These are phyloP conservation scores for Adelges cooleyi DNA, from an alignment of 1,140 invertebrate genomes.

Conservation along the genomic window DNA sequence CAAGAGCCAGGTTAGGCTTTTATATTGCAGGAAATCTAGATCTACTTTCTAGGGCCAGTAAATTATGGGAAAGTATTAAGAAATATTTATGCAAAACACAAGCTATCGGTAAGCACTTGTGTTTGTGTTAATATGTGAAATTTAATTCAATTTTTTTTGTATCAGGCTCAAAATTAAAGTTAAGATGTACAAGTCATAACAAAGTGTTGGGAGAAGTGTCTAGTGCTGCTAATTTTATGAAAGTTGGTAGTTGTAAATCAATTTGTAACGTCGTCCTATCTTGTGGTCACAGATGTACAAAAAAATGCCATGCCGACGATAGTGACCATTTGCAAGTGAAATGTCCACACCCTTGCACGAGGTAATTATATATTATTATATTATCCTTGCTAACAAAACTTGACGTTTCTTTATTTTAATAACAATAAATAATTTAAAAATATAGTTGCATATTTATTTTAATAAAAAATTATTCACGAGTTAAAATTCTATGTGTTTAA, in stretches of 20 bases:
- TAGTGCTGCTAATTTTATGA: background rate
- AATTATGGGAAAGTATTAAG: conserved; percentile 28
- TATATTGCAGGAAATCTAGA: conserved; percentile 46
- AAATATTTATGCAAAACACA: conserved; percentile 15
- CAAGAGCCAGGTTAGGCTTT: conserved; percentile 60
- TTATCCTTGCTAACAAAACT: too few species aligned
- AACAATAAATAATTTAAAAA: too few species aligned
- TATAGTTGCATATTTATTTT: too few species aligned
- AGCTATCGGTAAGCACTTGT: conserved; percentile 10
- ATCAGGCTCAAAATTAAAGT: background rate
- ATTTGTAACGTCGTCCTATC: conserved; percentile 34
- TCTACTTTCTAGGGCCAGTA: conserved; percentile 21
- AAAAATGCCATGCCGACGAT: conserved; percentile 43
- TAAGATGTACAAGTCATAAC: background rate
- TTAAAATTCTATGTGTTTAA: too few species aligned
- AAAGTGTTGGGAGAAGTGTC: background rate
- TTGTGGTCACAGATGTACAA: conserved; percentile 47
- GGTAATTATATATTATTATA: background rate
- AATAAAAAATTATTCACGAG: too few species aligned
- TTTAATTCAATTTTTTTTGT: background rate
- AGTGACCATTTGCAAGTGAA: conserved; percentile 39
- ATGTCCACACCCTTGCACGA: conserved; percentile 36
- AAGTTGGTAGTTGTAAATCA: conserved; percentile 35
- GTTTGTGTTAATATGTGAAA: background rate
- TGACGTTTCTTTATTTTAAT: too few species aligned